Conservation (phyloP, 2,113 vertebrate genomes). For the Caretta caretta region DNA sequence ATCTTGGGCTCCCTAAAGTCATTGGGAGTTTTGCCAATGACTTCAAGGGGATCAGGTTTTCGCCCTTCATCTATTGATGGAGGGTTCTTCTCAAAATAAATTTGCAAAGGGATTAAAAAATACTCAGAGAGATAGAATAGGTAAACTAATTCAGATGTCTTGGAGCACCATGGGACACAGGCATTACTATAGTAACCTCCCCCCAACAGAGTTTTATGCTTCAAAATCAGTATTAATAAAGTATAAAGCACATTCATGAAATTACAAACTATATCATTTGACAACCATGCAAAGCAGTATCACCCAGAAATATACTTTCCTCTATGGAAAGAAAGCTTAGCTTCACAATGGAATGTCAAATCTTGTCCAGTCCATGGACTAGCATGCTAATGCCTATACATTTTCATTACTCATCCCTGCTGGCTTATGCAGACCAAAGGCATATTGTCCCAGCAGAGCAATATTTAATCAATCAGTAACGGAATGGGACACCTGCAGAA, state of each 20-base stretch:
- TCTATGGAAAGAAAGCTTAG: not conserved
- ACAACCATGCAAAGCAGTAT: not conserved
- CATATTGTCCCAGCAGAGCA: slow-evolving; percentile 26
- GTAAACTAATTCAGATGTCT: not conserved
- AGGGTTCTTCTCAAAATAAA: not conserved
- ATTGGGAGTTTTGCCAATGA: not conserved
- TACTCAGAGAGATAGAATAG: not conserved
- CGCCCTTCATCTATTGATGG: too few species aligned
- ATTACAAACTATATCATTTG: not conserved
- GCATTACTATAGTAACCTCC: not conserved
- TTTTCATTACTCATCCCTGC: slow-evolving; percentile 32
- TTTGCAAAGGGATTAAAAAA: not conserved
- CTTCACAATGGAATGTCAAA: not conserved
- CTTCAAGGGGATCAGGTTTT: not conserved
- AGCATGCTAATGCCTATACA: not conserved
- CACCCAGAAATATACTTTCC: not conserved
- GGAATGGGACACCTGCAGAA: slow-evolving; percentile 5
- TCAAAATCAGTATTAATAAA: not conserved
- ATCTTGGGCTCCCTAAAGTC: not conserved
- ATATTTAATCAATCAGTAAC: slow-evolving; percentile 18
- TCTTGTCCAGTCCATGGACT: not conserved
- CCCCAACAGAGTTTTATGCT: not conserved
- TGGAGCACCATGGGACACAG: not conserved
- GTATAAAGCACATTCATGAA: not conserved
- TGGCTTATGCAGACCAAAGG: slow-evolving; percentile 24